Base-by-base conservation (phyloP, 1,140 invertebrate species). In the Lepidotrigona ventralis region DNA sequence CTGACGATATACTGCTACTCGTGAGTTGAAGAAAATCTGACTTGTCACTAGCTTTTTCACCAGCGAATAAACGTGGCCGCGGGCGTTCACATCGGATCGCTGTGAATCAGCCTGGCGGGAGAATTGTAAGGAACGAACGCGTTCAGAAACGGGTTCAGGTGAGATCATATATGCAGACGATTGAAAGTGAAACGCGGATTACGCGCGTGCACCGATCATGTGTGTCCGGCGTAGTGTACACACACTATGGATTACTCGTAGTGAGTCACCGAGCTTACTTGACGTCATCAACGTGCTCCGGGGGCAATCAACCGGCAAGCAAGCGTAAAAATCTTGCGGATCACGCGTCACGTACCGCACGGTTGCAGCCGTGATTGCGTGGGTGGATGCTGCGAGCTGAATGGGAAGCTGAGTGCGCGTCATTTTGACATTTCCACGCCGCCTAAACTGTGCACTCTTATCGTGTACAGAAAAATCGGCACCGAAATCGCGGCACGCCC, bases 221-320 rank as follows among this genome's bases (percentile, higher is more conserved):
- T n/a, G 74, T 60, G 70, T 76, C 76, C 81, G 64, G 72, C 80
- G 73, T 63, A 66, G 84, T 63, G 39, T 86, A 63, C 54, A 46
- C 39, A 46, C 39, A 46, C 39, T 46, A 9, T 60, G 60, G 70
- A 39, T 80, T 74, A 70, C 63, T 60, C 73, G 70, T 66, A 71
- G 79, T 90, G 89, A 90, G 63, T 90, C 89, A 90, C 84, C 83
- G 51, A 77, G 79, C 56, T 66, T 87, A 64, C 80, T 46, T 84
- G 81, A 84, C 86, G 88, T 90, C 89, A 90, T 78, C 71, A 69
- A 85, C 84, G 63, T 87, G 86, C 83, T 83, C 70, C 75, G 77
- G 85, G 89, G 89, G 85, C 87, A 90, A 90, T 90, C 89, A 89
- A 90, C 89, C 87, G 89, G 75, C 80, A 88, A 90, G 87, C 75